Evolutionary conservation across 2,888 invertebrate genomes (phyloP).

Genomic region (Rambutsinella grinnellia): DNA sequence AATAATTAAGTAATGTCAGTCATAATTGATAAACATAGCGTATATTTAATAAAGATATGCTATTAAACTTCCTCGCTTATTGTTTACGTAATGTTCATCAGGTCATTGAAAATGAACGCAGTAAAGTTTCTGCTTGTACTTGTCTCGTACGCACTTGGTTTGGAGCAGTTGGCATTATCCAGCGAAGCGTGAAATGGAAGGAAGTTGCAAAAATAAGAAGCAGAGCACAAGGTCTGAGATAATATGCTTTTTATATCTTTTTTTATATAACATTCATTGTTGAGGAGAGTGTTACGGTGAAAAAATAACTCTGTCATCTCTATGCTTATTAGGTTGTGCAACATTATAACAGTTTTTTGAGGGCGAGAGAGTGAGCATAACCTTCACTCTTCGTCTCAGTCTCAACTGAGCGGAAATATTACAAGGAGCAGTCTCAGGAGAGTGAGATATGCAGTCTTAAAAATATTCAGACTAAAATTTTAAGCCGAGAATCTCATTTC

Average conservation of each 20-base stretch:
- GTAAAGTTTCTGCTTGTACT: constrained; percentile 4
- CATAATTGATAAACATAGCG: too few species aligned
- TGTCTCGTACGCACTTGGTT: constrained; percentile 3
- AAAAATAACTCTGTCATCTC: constrained; percentile 39
- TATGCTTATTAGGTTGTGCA: constrained; percentile 51
- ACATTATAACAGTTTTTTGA: constrained; percentile 39
- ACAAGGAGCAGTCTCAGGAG: constrained; percentile 20
- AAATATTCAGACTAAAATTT: too few species aligned
- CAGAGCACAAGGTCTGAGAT: constrained; percentile 41
- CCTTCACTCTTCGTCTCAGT: constrained; percentile 56
- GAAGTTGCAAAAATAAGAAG: constrained; percentile 57
- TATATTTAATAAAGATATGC: too few species aligned
- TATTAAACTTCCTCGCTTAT: constrained; percentile 45
- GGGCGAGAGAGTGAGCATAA: too few species aligned
- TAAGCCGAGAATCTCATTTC: too few species aligned
- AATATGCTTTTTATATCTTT: not conserved
- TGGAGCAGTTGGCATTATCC: not conserved
- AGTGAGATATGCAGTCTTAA: too few species aligned
- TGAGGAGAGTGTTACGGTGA: constrained; percentile 33
- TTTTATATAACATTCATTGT: constrained; percentile 48
- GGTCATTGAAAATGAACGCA: not conserved
- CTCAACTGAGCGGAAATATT: constrained; percentile 52
- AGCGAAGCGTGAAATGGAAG: constrained; percentile 51
- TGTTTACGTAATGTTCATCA: constrained; percentile 1
- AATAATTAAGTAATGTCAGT: too few species aligned